These are phyloP conservation scores for Danio aesculapii DNA, from an alignment of 2,797 vertebrate species.

Conservation along the genomic window DNA sequence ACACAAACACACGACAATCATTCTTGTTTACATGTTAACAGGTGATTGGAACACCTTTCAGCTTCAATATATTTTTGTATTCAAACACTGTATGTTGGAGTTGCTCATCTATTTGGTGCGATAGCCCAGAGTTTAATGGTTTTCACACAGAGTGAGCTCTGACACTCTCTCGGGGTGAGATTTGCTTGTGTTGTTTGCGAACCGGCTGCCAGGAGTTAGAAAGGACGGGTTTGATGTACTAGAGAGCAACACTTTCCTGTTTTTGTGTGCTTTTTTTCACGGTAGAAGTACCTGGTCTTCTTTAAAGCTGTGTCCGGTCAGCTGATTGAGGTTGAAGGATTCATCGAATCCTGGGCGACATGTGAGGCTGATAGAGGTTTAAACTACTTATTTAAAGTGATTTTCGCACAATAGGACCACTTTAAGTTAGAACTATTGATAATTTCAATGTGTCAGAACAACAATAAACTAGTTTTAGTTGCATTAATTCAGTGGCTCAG, in stretches of 20 bases:
- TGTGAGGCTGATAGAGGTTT: slow-evolving; percentile 45
- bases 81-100: slow-evolving; percentile 70
- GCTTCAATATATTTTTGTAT: too few species aligned
- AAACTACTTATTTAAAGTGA: too few species aligned
- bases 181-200: slow-evolving; percentile 24
- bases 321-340: slow-evolving; percentile 72
- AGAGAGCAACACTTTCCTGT: slow-evolving; percentile 10
- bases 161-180: slow-evolving; percentile 66
- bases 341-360: slow-evolving; percentile 67
- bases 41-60: too few species aligned
- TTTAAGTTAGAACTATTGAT: too few species aligned
- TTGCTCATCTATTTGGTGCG: slow-evolving; percentile 72
- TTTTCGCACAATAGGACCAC: too few species aligned
- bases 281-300: too few species aligned
- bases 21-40: too few species aligned
- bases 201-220: slow-evolving; percentile 18
- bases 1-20: too few species aligned
- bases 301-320: slow-evolving; percentile 62
- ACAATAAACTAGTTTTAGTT: too few species aligned
- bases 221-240: slow-evolving; percentile 26
- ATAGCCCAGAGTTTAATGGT: slow-evolving; percentile 77
- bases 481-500: too few species aligned
- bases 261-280: slow-evolving; percentile 21
- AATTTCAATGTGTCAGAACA: too few species aligned
- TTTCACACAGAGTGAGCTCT: slow-evolving; percentile 71